A percentile compares a stretch with the other conserved stretches of the same genome.
Conservation (phyloP, 2,113 vertebrate genomes). For the Centrocercus urophasianus region DNA sequence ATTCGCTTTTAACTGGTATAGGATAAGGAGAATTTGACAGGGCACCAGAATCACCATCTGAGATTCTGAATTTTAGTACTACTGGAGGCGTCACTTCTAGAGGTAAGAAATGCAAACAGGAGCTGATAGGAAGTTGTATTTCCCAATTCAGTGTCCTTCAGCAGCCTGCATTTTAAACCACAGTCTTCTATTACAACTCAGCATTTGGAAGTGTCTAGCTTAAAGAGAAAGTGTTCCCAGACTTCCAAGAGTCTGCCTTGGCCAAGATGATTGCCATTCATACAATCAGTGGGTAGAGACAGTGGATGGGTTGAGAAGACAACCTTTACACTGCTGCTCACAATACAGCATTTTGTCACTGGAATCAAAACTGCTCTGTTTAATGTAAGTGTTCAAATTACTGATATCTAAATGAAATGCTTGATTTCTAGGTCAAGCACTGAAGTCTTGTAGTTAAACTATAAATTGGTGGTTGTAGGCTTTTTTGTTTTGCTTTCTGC, state of each 20-base stretch:
- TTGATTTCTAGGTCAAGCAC: background rate
- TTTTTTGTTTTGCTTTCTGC: background rate
- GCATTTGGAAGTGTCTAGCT: background rate
- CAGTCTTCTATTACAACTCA: fast-evolving
- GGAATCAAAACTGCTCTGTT: background rate
- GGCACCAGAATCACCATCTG: background rate
- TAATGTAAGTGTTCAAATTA: background rate
- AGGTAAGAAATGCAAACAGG: background rate
- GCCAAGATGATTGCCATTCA: background rate
- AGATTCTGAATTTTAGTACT: background rate
- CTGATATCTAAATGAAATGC: background rate
- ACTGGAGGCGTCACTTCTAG: background rate
- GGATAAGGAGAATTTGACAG: background rate
- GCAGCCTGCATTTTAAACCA: background rate
- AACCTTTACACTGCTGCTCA: background rate
- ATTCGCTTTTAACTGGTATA: background rate
- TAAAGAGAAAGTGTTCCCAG: background rate
- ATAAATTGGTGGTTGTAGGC: background rate
- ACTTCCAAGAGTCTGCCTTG: background rate
- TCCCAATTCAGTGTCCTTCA: background rate
- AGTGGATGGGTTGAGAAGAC: background rate
- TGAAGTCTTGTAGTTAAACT: background rate
- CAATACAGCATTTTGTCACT: background rate
- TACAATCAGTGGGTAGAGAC: background rate
- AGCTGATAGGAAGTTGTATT: background rate